Conservation (phyloP, 2,888 invertebrate genomes). For the Chrysotoxum bicinctum region DNA sequence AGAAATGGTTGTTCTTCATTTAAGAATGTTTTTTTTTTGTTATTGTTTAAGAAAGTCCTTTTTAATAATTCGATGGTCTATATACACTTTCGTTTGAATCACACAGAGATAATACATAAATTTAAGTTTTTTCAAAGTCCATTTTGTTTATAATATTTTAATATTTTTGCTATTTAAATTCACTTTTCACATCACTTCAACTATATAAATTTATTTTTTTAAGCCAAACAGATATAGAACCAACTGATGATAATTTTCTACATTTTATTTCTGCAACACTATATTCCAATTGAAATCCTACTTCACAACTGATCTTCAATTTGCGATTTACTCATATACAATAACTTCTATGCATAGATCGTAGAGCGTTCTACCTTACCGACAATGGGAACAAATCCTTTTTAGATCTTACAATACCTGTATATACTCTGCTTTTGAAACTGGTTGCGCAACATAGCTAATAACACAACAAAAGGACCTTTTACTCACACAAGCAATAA, state of each 20-base stretch:
- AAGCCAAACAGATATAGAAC: not conserved
- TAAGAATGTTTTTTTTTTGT: no score
- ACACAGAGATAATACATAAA: no score
- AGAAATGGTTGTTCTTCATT: no score
- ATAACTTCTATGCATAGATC: constrained; percentile 17
- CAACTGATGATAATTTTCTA: not conserved
- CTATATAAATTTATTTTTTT: not conserved
- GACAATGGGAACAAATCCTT: constrained; percentile 27
- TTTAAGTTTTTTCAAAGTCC: no score
- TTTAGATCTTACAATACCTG: constrained; percentile 19
- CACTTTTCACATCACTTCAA: constrained; percentile 17
- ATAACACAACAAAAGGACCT: constrained; percentile 59
- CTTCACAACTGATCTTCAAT: constrained; percentile 59
- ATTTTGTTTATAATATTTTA: no score
- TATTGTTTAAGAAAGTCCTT: no score
- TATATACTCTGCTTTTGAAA: not conserved
- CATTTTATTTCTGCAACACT: constrained; percentile 24
- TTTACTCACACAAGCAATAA: constrained; percentile 47
- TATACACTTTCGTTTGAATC: no score
- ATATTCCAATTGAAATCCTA: constrained; percentile 27
- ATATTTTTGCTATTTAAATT: no score
- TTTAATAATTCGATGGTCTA: no score
- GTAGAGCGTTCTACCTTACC: constrained; percentile 43
- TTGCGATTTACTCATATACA: constrained; percentile 39
- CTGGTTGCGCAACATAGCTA: constrained; percentile 57